Evolutionary conservation across 2,113 vertebrate genomes (phyloP), one percentile per base, ranked within the genome.

Genomic region (Pachypanchax playfairii): DNA sequence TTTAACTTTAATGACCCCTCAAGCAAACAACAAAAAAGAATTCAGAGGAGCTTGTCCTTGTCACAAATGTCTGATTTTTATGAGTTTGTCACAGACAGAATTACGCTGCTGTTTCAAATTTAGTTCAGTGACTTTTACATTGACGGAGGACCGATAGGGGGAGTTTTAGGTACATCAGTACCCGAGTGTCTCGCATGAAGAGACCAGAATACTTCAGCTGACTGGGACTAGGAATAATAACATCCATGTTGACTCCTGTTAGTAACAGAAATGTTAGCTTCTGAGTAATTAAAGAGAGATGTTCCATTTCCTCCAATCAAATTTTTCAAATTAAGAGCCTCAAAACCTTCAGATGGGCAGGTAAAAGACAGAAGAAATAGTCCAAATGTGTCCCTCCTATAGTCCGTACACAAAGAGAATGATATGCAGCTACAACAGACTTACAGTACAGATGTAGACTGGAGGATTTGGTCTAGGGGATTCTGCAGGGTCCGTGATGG

Each of bases 121-220:
- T 59, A 59, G 48, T 28, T 22, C 46, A 1, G 13, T 35, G 13
- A 49, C 20, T 42, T 22, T 26, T 44, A 52, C 60, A 82, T 57
- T 79, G 63, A 64, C 79, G 44, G 6, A 18, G 29, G 62, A 60
- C 13, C 14, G 3, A 41, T 66, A 82, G 81, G 63, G 68, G 71
- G 79, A 71, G 80, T 79, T 46, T 74, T 1, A 62, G 70, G 18
- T 46, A 46, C 59, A 48, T 9, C 54, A 71, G 5, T 50, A 31
- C 13, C 28, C 7, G 4, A 33, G 17, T 11, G 1, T 25, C 47
- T 49, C 10, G 33, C 20, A 31, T 24, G 17, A 6, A 28, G 33
- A 36, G 29, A 39, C 3, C 22, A 38, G 44, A 54, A 24, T n/a
- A 21, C 15, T 53, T 9, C 17, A n/a, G 1, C 8, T 20, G 7